Evolutionary conservation across 2,797 vertebrate species (phyloP).

Genomic region (Myotis planiceps): DNA sequence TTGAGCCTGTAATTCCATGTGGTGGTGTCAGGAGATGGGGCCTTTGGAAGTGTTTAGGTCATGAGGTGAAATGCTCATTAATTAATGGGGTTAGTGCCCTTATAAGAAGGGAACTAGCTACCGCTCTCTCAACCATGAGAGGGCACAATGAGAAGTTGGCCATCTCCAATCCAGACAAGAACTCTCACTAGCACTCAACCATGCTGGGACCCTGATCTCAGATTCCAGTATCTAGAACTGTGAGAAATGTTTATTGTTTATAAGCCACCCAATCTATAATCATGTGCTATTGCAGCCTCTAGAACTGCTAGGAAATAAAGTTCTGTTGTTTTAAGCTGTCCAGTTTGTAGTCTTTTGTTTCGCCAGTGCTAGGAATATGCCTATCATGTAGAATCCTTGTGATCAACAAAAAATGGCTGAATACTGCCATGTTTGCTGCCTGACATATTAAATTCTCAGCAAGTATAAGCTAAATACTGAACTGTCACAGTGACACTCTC

Average conservation of each 20-base stretch:
- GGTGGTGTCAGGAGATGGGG: no score
- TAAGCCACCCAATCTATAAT: background rate
- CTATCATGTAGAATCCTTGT: background rate
- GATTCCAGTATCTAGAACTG: background rate
- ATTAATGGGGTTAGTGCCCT: background rate
- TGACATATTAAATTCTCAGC: background rate
- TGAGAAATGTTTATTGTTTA: background rate
- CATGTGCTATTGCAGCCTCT: background rate
- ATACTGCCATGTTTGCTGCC: background rate
- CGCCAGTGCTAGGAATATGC: accelerated
- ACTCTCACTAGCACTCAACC: background rate
- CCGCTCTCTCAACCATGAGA: accelerated
- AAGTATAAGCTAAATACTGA: background rate
- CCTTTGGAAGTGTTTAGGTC: background rate
- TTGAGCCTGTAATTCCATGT: background rate
- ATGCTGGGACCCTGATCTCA: background rate
- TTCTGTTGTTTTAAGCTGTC: background rate
- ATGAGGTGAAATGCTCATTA: background rate
- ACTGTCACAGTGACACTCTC: accelerated
- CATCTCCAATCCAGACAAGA: background rate
- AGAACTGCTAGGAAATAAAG: background rate
- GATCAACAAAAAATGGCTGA: background rate
- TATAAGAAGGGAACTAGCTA: background rate
- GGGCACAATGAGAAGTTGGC: background rate
- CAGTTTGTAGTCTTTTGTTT: no score